Evolutionary conservation across 2,888 invertebrate genomes (phyloP), one percentile per base, ranked within the genome.

Genomic region (Nysson spinosus): DNA sequence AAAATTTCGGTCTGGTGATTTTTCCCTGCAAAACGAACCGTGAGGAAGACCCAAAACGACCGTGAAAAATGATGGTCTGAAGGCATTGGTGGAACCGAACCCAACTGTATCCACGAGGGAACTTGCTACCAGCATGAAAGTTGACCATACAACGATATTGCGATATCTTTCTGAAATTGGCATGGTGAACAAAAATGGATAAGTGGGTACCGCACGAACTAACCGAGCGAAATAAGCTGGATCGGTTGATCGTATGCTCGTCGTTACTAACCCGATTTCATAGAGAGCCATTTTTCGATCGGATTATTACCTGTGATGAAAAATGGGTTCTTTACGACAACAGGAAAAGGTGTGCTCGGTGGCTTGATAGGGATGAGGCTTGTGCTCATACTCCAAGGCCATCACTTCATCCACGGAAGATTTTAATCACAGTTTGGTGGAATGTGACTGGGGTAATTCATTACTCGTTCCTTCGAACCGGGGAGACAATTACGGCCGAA

Each of bases 121-220:
- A 51, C 51, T 58, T 51, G 32, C 44, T 51, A 26, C n/a, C 37
- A 46, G 24, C n/a, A 47, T 54, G 54, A 19, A 55, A 49, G 43
- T 62, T 43, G 37, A 50, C 55, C 55, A 55, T 62, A 14, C 55
- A 62, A 49, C 43, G 24, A 49, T 62, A 43, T 55, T 55, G 32
- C 37, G 22, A 44, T 44, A 58, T 19, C 57, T 58, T 57, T 35
- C 49, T 57, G 43, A 46, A 49, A 58, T 64, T 44, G 57, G 56
- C 30, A 62, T 54, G 57, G 35, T 52, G 32, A 68, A 64, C 32
- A 68, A 68, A 55, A 52, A 17, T n/a, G n/a, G n/a, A n/a, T n/a
- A n/a, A n/a, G n/a, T n/a, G n/a, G n/a, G n/a, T n/a, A n/a, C n/a
- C n/a, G n/a, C n/a, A n/a, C n/a, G n/a, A n/a, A n/a, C n/a, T n/a